Evolutionary conservation across 2,113 vertebrate species (phyloP), one percentile per base, ranked within the genome.

Genomic region (Mohoua ochrocephala): DNA sequence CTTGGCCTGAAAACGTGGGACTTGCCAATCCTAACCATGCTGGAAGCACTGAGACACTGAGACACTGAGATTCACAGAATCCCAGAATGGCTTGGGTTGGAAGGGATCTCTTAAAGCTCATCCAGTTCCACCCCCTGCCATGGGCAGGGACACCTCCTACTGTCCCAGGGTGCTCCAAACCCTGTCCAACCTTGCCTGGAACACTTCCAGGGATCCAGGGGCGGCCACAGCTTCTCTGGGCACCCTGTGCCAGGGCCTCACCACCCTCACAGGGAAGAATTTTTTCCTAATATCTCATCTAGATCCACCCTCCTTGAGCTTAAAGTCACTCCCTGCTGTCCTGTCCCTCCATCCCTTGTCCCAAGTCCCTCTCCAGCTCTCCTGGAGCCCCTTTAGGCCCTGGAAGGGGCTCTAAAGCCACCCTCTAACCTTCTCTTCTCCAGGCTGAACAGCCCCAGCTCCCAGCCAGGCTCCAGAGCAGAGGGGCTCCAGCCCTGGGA

Each of bases 151-250:
- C 44, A 67, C 1, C 27, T 65, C 21, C 27, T 23, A 24, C 33
- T 11, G 0, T 7, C 23, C 37, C 60, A 67, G 23, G 28, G 0
- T 59, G 28, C 52, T 74, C 37, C 60, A 59, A 73, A 5, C 15
- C 8, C 37, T 0, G 0, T 89, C 33, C 33, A 67, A 0, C 19
- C 77, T 60, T 39, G 16, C 15, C 33, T 67, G 1, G 69, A 0
- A 17, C 37, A 39, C 7, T 24, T 1, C 15, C 44, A 74, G 44
- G 28, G 44, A 37, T 37, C n/a, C 56, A 59, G 50, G 23, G 30
- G 13, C n/a, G 64, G 15, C 54, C 16, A 30, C 49, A 79, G 35
- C 57, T 64, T 2, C 49, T 26, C 3, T 59, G 63, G 44, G 7
- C 31, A 76, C 0, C 24, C 44, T 52, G 31, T 59, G 17, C 53